phyloP scores from a whole-genome alignment of 2,113 vertebrate genomes.

The Podilymbus podiceps region DNA sequence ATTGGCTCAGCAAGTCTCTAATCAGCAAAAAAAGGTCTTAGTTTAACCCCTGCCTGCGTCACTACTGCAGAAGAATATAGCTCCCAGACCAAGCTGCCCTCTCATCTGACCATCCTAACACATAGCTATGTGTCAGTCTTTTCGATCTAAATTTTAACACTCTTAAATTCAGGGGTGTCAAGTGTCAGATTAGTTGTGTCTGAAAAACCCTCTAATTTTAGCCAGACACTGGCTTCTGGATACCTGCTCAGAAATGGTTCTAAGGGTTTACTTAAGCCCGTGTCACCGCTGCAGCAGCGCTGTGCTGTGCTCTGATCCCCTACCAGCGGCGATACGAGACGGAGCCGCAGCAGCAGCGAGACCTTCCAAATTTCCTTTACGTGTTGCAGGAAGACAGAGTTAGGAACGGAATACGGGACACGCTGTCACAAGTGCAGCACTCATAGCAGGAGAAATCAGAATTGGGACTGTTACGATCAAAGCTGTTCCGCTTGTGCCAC shows the following conservation, averaged over 20 bases:
- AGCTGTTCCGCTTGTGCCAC: neutral
- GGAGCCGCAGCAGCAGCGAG: neutral
- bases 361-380: neutral
- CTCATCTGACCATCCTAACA: neutral
- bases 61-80: neutral
- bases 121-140: neutral
- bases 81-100: neutral
- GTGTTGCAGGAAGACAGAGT: neutral
- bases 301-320: neutral
- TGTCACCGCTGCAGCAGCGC: neutral
- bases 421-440: neutral
- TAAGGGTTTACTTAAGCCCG: neutral
- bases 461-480: rapidly evolving
- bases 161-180: neutral
- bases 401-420: neutral
- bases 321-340: neutral
- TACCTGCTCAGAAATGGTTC: neutral
- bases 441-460: neutral
- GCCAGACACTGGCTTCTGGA: neutral
- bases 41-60: neutral
- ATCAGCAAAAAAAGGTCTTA: neutral
- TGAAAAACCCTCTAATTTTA: neutral
- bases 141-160: neutral
- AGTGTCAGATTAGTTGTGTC: neutral
- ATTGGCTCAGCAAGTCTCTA: constrained; percentile 20